A percentile compares a stretch with the other conserved stretches of the same genome.
phyloP scores from a whole-genome alignment of 2,113 vertebrate genomes.

The Aspidoscelis tigris region DNA sequence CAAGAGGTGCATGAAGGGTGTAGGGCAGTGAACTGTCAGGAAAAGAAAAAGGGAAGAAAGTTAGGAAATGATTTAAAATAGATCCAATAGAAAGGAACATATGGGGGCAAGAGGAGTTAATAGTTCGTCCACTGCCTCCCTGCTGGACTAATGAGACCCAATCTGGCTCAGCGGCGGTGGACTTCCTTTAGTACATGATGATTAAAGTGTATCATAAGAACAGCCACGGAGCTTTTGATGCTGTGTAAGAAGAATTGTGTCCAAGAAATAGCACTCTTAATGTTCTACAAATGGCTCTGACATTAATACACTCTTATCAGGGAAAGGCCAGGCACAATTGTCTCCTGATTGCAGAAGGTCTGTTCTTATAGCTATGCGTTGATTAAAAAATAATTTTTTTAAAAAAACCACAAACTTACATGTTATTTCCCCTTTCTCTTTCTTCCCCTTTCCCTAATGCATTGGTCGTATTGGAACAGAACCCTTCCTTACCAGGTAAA shows the following conservation, averaged over 20 bases:
- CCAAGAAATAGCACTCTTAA: neutral
- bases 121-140: conserved; percentile 28
- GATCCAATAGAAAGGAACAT: neutral
- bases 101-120: neutral
- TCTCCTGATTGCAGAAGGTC: neutral
- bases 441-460: too few relatives aligned
- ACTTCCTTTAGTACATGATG: conserved; percentile 6
- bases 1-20: neutral
- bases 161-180: conserved; percentile 11
- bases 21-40: neutral
- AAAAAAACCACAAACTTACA: neutral
- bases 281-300: neutral
- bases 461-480: too few relatives aligned
- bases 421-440: neutral
- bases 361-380: neutral
- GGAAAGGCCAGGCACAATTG: neutral
- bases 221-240: neutral
- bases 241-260: neutral
- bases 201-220: conserved; percentile 27
- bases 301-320: neutral
- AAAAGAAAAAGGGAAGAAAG: neutral
- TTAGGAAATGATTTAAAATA: conserved; percentile 24
- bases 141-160: conserved; percentile 37
- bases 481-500: too few relatives aligned
- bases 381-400: neutral